Conservation (phyloP, 2,888 invertebrate species). For the Brachypalpus laphriformis region DNA sequence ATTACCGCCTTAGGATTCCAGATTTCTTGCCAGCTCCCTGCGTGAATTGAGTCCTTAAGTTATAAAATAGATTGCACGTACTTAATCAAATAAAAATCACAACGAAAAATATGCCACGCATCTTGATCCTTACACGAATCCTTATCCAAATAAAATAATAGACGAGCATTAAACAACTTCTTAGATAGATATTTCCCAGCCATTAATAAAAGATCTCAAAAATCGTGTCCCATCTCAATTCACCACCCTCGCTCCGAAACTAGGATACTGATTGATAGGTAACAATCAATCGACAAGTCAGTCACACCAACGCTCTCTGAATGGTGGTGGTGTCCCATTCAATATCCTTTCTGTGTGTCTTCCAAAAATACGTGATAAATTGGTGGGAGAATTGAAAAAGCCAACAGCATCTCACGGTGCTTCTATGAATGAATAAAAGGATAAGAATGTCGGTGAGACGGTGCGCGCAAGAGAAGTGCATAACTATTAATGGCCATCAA, state of each 20-base stretch:
- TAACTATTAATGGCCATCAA: not conserved
- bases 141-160: slow-evolving; percentile 42
- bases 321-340: no score
- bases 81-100: slow-evolving; percentile 44
- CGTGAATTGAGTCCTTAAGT: not conserved
- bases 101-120: not conserved
- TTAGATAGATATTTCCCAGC: no score
- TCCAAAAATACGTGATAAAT: no score
- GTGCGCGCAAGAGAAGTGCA: not conserved
- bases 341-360: not conserved
- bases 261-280: slow-evolving; percentile 41
- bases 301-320: no score
- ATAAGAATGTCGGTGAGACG: not conserved
- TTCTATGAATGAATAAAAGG: not conserved
- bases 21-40: not conserved
- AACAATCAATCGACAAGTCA: slow-evolving; percentile 36
- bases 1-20: not conserved
- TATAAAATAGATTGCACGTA: slow-evolving; percentile 27
- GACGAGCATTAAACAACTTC: slow-evolving; percentile 17
- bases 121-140: slow-evolving; percentile 21
- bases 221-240: slow-evolving; percentile 57
- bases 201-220: slow-evolving; percentile 39
- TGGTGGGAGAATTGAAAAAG: no score
- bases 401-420: no score
- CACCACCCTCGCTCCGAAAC: slow-evolving; percentile 11